phyloP scores from a whole-genome alignment of 2,888 invertebrate species.

The Kuschelorhynchus macadamiae region DNA sequence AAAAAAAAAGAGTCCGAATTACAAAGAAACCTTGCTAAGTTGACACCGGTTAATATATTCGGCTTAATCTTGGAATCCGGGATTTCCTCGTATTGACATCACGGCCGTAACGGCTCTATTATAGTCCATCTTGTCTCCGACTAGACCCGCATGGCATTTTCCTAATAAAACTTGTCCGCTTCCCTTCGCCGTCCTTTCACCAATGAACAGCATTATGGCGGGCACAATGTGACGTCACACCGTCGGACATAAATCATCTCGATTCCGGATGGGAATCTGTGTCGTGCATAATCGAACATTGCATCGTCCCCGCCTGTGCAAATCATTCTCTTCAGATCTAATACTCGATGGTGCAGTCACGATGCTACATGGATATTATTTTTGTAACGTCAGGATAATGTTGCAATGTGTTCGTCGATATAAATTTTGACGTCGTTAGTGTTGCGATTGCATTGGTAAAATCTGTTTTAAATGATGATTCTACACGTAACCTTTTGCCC shows the following conservation, averaged over 20 bases:
- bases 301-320: conserved; percentile 37
- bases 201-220: conserved; percentile 12
- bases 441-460: conserved; percentile 24
- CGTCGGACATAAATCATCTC: conserved; percentile 42
- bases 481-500: conserved; percentile 18
- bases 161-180: no score
- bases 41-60: no score
- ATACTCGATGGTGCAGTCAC: conserved; percentile 39
- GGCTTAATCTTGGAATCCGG: no score
- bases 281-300: conserved; percentile 47
- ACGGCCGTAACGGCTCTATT: no score
- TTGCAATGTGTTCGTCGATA: conserved; percentile 36
- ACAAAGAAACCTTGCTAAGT: no score
- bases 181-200: conserved; percentile 10
- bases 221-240: conserved; percentile 34
- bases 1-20: no score
- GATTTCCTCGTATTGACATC: no score
- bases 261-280: conserved; percentile 43
- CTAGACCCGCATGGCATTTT: no score
- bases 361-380: conserved; percentile 37
- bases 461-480: conserved; percentile 31
- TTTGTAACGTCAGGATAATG: conserved; percentile 32
- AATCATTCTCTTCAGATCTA: conserved; percentile 40
- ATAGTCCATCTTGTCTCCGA: no score
- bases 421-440: conserved; percentile 40